Evolutionary conservation across 2,113 vertebrate species (phyloP), one percentile per base, ranked within the genome.

Genomic region (Paratilapia polleni): DNA sequence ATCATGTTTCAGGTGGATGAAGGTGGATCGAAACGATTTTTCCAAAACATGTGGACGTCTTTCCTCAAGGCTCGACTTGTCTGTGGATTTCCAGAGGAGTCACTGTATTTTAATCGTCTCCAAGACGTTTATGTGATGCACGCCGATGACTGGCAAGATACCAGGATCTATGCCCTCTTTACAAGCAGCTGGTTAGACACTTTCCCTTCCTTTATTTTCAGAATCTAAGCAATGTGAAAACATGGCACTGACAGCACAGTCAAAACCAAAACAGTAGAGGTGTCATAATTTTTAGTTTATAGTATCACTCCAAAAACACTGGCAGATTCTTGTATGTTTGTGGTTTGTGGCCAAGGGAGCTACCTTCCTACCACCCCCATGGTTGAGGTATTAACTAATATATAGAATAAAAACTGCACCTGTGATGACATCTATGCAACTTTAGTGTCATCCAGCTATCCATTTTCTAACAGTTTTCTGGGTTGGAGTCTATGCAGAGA

Each of bases 41-140:
- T 97, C 0, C 97, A 96, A 81, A 97, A 97, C 90, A 97, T 95
- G 56, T 99, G 98, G 97, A 98, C 97, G 4, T 97, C 98, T 0
- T 98, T 99, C 85, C 95, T 99, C 60, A 99, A 98, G 85, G 96
- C 98, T 38, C 97, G 95, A 12, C 95, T 99, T 52, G 96, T 98
- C n/a, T 99, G 98, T 28, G 97, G 97, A 0, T 96, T 97, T 26
- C 93, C 96, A 0, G n/a, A 92, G 6, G 96, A 97, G 85, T 97
- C 97, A 1, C 94, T 96, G 34, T 98, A 97, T 91, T 99, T 99
- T 90, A 97, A 97, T 88, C 95, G 93, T 61, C 94, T 99, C 22
- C 97, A 97, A 31, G 97, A 99, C 0, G 87, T 97, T n/a, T 96
- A 96, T 80, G 93, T 99, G 0, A 90, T 97, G 11, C 95, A 95